Conservation (phyloP, 2,113 vertebrate species). For the Tupaia tana region DNA sequence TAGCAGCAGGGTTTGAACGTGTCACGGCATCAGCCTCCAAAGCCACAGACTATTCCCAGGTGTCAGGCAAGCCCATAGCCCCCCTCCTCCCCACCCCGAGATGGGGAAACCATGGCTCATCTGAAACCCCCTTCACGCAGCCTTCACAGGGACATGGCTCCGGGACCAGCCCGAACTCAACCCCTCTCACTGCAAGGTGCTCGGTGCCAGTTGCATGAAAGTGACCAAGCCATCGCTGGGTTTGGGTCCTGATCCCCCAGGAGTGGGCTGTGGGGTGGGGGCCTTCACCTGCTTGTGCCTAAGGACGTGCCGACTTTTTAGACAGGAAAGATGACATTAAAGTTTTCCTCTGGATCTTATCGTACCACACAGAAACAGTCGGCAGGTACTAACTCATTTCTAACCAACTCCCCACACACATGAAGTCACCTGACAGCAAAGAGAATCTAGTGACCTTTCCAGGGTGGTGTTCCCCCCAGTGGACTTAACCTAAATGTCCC, state of each 20-base stretch:
- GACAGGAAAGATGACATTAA: fast-evolving
- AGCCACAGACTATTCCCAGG: constrained; percentile 52
- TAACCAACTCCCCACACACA: not conserved
- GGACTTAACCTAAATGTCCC: not conserved
- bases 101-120: not conserved
- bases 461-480: not conserved
- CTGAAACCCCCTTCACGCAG: not conserved
- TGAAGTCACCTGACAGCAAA: not conserved
- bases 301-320: not conserved
- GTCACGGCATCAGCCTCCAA: not conserved
- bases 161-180: fast-evolving
- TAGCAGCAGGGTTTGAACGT: not conserved
- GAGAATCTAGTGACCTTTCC: not conserved
- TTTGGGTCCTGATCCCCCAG: not conserved
- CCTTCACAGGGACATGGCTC: fast-evolving
- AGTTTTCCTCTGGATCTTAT: not conserved
- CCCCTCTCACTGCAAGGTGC: fast-evolving
- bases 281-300: no score
- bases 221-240: fast-evolving
- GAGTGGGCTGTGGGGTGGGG: fast-evolving
- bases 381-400: not conserved
- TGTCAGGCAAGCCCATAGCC: not conserved
- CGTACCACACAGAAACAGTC: fast-evolving
- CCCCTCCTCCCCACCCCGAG: not conserved
- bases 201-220: fast-evolving